Percentiles rank a stretch among this genome's conserved stretches.
Conservation (phyloP, 2,113 vertebrate species). For the Heterocephalus glaber region DNA sequence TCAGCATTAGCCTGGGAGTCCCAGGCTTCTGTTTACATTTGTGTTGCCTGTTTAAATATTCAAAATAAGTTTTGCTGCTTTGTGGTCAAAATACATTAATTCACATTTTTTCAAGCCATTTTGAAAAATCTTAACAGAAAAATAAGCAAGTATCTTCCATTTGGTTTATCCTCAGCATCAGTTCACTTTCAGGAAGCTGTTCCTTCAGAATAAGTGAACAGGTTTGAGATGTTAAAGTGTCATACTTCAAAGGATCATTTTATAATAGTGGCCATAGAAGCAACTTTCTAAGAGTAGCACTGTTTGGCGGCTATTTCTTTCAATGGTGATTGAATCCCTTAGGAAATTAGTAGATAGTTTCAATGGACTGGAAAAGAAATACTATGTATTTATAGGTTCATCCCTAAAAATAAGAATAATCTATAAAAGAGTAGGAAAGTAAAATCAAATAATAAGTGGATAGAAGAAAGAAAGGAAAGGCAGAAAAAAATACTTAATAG, state of each 20-base stretch:
- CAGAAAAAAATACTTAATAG: neutral
- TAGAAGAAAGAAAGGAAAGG: neutral
- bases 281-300: neutral
- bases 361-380: conserved; percentile 26
- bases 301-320: conserved; percentile 36
- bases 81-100: conserved; percentile 59
- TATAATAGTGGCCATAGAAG: neutral
- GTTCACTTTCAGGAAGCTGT: neutral
- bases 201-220: neutral
- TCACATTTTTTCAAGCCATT: conserved; percentile 43
- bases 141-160: conserved; percentile 9
- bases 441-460: neutral
- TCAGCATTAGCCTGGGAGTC: conserved; percentile 52
- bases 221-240: neutral
- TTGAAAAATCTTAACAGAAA: neutral
- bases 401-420: neutral
- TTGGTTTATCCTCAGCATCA: conserved; percentile 47
- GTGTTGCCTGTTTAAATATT: conserved; percentile 66
- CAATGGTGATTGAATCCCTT: neutral
- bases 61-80: conserved; percentile 66
- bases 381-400: neutral
- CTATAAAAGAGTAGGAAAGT: neutral
- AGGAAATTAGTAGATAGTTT: conserved; percentile 49
- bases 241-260: conserved; percentile 36
- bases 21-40: conserved; percentile 49